Evolutionary conservation across 2,113 vertebrate species (phyloP).

Genomic region (Pachycephala philippinensis): DNA sequence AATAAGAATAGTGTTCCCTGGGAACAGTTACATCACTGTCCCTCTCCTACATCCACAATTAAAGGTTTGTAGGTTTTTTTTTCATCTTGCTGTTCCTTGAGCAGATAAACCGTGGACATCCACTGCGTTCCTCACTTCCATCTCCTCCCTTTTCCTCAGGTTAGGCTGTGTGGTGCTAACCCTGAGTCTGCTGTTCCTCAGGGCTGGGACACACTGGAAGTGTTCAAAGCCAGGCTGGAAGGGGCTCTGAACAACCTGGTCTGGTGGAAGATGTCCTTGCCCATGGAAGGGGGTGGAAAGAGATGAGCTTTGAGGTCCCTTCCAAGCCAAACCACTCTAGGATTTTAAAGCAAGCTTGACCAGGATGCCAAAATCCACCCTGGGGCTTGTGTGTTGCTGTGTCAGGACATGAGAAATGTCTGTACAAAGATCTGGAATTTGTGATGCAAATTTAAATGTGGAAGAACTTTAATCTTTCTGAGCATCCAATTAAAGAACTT

Average conservation of each 20-base stretch:
- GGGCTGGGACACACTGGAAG: background rate
- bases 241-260: background rate
- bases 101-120: constrained; percentile 17
- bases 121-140: background rate
- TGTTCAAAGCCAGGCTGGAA: background rate
- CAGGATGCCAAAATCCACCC: background rate
- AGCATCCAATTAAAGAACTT: background rate
- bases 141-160: background rate
- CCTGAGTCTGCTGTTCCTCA: background rate
- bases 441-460: background rate
- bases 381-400: background rate
- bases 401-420: background rate
- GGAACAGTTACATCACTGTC: constrained; percentile 77
- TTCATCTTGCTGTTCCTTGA: constrained; percentile 40
- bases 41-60: constrained; percentile 61
- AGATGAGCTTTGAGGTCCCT: background rate
- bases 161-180: background rate
- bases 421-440: background rate
- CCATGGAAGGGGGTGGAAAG: background rate
- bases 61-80: constrained; percentile 55
- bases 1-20: constrained; percentile 76
- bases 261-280: background rate
- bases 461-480: background rate
- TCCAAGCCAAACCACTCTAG: background rate
- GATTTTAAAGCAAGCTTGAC: background rate